Evolutionary conservation across 2,797 vertebrate genomes (phyloP).

Genomic region (Thaleichthys pacificus): DNA sequence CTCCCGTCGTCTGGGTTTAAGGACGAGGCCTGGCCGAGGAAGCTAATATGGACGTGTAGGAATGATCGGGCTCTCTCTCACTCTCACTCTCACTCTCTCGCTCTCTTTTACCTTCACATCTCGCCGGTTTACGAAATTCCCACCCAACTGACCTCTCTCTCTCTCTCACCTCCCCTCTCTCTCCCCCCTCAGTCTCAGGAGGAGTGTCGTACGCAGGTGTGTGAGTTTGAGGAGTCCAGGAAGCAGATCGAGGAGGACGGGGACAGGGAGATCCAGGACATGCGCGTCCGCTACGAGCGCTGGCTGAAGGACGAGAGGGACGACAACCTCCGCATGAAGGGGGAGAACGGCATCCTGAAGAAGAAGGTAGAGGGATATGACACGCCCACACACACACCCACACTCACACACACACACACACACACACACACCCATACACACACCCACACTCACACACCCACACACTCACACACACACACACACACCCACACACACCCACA

Average conservation of each 20-base stretch:
- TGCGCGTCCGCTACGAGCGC: conserved; percentile 82
- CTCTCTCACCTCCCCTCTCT: conserved; percentile 21
- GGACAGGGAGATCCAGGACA: conserved; percentile 78
- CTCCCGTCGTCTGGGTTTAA: neutral
- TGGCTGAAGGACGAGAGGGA: conserved; percentile 79
- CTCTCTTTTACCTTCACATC: neutral
- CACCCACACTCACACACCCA: neutral
- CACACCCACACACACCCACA: neutral
- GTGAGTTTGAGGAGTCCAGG: conserved; percentile 78
- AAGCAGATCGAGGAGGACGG: conserved; percentile 86
- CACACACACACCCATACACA: neutral
- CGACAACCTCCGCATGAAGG: conserved; percentile 75
- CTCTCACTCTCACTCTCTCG: no score
- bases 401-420: no score
- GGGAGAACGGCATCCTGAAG: conserved; percentile 64
- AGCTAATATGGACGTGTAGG: neutral
- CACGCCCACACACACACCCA: neutral
- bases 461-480: neutral
- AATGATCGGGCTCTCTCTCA: neutral
- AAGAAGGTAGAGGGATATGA: conserved; percentile 68
- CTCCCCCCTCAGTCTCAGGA: conserved; percentile 74
- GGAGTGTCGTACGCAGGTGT: conserved; percentile 70
- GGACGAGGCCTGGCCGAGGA: neutral
- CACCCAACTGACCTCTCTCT: neutral
- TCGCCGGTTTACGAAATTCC: neutral